Evolutionary conservation across 1,140 invertebrate genomes (phyloP).

Genomic region (Agraylea sexmaculata): DNA sequence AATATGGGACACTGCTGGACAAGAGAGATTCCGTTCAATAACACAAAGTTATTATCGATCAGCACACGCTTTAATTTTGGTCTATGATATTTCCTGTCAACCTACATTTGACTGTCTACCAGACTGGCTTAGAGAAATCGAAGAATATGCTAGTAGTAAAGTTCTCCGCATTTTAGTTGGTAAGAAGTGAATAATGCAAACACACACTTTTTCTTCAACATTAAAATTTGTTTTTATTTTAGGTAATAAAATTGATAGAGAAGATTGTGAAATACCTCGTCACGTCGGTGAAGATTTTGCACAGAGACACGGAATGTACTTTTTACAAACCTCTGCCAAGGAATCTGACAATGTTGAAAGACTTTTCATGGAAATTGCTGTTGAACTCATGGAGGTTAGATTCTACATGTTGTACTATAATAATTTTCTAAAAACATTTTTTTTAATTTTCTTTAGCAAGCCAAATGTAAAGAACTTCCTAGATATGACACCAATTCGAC

Average conservation of each 20-base stretch:
- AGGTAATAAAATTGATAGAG: constrained; percentile 94
- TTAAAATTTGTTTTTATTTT: constrained; percentile 19
- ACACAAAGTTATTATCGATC: constrained; percentile 97
- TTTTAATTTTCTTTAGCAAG: constrained; percentile 48
- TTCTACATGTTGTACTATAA: neutral
- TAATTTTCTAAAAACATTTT: constrained; percentile 6
- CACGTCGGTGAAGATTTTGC: constrained; percentile 95
- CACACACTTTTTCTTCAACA: neutral
- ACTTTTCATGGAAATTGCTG: constrained; percentile 91
- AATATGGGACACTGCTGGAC: constrained; percentile 97
- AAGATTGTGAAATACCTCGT: constrained; percentile 87
- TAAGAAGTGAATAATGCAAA: constrained; percentile 30
- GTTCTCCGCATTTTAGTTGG: constrained; percentile 86
- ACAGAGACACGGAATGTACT: constrained; percentile 90
- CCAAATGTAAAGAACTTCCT: constrained; percentile 61
- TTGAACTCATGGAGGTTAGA: constrained; percentile 70
- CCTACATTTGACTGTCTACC: constrained; percentile 93
- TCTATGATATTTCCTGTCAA: constrained; percentile 96
- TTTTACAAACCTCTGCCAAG: constrained; percentile 96
- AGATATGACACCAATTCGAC: constrained; percentile 59
- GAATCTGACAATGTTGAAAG: constrained; percentile 96
- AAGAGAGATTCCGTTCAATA: constrained; percentile 94
- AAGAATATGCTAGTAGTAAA: constrained; percentile 91
- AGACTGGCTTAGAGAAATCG: constrained; percentile 91
- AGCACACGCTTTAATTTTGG: constrained; percentile 92